Percentiles rank a stretch among this genome's conserved stretches.
Evolutionary conservation across 2,113 vertebrate species (phyloP).

Genomic region (Climacteris rufus): DNA sequence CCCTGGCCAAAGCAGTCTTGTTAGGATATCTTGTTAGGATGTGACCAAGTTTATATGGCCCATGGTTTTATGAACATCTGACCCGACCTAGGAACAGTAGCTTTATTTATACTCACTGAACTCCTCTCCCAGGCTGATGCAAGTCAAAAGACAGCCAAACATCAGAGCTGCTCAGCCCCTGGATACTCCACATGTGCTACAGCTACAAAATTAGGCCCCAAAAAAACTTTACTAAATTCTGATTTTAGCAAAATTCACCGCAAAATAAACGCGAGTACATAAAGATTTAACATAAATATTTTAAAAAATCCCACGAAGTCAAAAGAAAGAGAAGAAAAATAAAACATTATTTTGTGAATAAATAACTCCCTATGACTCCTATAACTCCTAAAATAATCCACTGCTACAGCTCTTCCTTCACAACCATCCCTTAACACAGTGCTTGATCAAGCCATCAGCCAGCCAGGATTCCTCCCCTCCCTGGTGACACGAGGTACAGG

Average conservation of each 20-base stretch:
- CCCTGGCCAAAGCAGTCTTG: neutral
- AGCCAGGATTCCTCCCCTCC: neutral
- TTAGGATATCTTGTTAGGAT: neutral
- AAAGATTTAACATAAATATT: neutral
- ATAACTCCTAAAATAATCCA: neutral
- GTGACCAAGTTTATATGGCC: neutral
- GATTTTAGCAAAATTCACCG: neutral
- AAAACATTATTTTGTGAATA: neutral
- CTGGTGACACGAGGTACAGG: neutral
- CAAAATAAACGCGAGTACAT: neutral
- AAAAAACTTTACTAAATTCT: neutral
- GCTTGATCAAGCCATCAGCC: neutral
- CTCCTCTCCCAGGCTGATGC: neutral
- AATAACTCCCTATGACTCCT: neutral
- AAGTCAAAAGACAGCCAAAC: neutral
- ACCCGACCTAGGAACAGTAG: neutral
- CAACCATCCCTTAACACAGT: neutral
- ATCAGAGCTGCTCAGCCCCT: neutral
- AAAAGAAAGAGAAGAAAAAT: neutral
- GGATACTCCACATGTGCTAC: neutral
- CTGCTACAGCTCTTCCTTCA: neutral
- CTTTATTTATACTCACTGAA: neutral
- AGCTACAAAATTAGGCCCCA: neutral
- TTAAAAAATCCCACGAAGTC: neutral
- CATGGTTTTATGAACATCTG: neutral